Evolutionary conservation across 2,888 invertebrate genomes (phyloP).

Genomic region (Mycalesis mineus): DNA sequence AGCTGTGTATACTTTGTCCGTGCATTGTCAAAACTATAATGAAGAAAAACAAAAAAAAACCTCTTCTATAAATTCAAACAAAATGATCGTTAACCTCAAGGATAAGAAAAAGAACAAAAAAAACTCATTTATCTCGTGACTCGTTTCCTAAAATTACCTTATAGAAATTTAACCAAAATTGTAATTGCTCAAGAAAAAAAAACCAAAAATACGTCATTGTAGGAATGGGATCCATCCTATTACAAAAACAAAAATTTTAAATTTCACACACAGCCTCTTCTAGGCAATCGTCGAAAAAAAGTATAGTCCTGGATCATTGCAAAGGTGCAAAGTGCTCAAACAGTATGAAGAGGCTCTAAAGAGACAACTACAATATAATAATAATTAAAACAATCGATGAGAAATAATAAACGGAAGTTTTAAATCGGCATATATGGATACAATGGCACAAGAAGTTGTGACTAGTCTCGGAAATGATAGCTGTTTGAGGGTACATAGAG

Average conservation of each 20-base stretch:
- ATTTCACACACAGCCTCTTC: background rate
- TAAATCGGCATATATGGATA: background rate
- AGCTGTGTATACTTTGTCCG: conserved; percentile 23
- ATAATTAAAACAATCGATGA: background rate
- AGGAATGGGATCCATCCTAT: background rate
- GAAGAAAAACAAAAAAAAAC: background rate
- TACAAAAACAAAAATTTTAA: background rate
- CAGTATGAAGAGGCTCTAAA: background rate
- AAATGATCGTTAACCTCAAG: too few species aligned
- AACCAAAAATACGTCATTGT: background rate
- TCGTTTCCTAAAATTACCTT: background rate
- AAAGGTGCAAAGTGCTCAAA: too few species aligned
- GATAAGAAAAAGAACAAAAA: background rate
- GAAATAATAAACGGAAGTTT: background rate
- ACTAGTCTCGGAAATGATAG: conserved; percentile 41
- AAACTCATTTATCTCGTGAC: too few species aligned
- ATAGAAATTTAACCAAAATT: background rate
- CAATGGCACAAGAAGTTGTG: conserved; percentile 54
- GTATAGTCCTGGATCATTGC: too few species aligned
- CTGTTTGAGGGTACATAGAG: conserved; percentile 16
- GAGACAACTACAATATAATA: background rate
- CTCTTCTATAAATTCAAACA: background rate
- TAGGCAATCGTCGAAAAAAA: too few species aligned
- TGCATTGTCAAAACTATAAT: conserved; percentile 1
- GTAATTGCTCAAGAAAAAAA: conserved; percentile 1